Conservation (phyloP, 2,113 vertebrate species). For the Trochalopteron elliotii region DNA sequence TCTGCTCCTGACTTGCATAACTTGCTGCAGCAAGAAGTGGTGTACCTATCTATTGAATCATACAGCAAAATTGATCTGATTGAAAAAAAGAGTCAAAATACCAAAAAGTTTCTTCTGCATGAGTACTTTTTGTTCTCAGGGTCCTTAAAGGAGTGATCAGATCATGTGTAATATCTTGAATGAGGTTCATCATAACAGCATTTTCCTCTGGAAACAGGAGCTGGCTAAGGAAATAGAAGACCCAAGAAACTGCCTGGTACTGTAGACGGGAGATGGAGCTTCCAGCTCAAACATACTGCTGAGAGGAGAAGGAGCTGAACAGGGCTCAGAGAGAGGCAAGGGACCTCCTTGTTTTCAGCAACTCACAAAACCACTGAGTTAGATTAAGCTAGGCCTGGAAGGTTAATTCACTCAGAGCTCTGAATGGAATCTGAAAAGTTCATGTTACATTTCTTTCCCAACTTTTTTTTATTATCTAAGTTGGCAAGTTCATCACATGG, state of each 20-base stretch:
- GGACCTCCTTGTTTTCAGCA: neutral
- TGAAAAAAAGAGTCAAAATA: neutral
- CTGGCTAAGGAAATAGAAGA: neutral
- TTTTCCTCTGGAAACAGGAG: neutral
- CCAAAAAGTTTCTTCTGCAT: neutral
- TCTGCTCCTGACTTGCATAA: neutral
- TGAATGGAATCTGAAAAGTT: neutral
- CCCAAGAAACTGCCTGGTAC: neutral
- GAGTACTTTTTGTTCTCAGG: neutral
- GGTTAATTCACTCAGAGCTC: neutral
- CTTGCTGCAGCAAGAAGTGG: neutral
- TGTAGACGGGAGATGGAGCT: neutral
- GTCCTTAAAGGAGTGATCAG: neutral
- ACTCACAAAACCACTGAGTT: neutral
- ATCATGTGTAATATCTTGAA: neutral
- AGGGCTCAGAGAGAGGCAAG: neutral
- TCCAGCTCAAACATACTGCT: neutral
- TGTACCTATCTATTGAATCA: neutral
- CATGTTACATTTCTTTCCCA: neutral
- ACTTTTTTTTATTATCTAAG: neutral
- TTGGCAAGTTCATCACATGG: neutral
- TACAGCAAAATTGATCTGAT: neutral
- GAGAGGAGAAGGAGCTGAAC: neutral
- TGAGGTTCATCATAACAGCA: neutral
- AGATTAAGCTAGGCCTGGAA: neutral